Conservation (phyloP, 2,888 invertebrate genomes). For the Drosophila barbarae region DNA sequence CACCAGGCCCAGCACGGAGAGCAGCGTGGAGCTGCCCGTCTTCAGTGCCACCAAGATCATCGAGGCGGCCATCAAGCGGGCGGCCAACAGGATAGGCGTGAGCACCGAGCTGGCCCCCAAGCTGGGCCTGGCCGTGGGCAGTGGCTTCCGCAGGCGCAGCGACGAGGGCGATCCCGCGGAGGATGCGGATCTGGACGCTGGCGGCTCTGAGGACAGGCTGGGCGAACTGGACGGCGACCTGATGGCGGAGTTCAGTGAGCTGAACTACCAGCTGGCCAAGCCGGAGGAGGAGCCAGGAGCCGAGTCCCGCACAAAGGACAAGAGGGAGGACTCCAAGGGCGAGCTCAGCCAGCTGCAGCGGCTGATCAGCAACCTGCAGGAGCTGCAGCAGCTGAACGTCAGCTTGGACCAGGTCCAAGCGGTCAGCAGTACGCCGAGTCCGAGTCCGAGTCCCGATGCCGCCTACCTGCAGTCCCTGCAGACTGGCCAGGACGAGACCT, state of each 20-base stretch:
- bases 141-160: slow-evolving; percentile 64
- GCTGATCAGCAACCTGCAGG: slow-evolving; percentile 80
- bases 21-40: slow-evolving; percentile 70
- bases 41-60: slow-evolving; percentile 77
- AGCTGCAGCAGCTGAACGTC: slow-evolving; percentile 75
- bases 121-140: slow-evolving; percentile 17
- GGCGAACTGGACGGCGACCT: slow-evolving; percentile 64
- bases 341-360: slow-evolving; percentile 80
- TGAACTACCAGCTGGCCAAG: slow-evolving; percentile 73
- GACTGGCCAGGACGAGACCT: slow-evolving; percentile 51
- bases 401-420: slow-evolving; percentile 45
- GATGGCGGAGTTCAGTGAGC: slow-evolving; percentile 73
- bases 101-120: slow-evolving; percentile 63
- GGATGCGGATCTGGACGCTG: slow-evolving; percentile 37
- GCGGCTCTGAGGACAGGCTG: slow-evolving; percentile 21
- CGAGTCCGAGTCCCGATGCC: slow-evolving; percentile 49
- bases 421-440: background rate
- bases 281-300: slow-evolving; percentile 60
- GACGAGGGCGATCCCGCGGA: slow-evolving; percentile 56
- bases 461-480: slow-evolving; percentile 68
- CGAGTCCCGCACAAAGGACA: slow-evolving; percentile 28
- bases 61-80: slow-evolving; percentile 75
- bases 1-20: slow-evolving; percentile 61
- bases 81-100: slow-evolving; percentile 74
- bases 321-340: slow-evolving; percentile 77